Conservation (phyloP, 2,888 invertebrate genomes). For the Acleris sparsana region DNA sequence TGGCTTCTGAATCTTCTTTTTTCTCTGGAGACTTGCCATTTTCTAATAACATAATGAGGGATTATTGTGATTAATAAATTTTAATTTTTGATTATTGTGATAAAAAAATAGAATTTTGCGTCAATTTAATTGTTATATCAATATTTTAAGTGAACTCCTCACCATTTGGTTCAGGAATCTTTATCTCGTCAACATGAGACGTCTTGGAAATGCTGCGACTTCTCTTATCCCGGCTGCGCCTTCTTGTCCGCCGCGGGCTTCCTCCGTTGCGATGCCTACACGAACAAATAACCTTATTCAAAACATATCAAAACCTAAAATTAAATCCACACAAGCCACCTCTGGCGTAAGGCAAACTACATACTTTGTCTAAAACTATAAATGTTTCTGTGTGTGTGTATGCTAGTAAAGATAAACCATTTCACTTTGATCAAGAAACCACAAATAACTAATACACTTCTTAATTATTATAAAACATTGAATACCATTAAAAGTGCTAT, state of each 20-base stretch:
- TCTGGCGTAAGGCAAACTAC: too few species aligned
- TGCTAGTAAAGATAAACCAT: too few species aligned
- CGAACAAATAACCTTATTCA: neutral
- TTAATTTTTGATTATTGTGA: too few species aligned
- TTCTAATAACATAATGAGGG: slow-evolving; percentile 49
- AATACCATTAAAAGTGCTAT: too few species aligned
- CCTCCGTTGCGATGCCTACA: slow-evolving; percentile 74
- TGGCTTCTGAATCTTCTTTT: slow-evolving; percentile 65
- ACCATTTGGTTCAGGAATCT: slow-evolving; percentile 71
- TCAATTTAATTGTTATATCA: neutral
- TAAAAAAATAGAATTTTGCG: too few species aligned
- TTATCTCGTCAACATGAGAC: slow-evolving; percentile 63
- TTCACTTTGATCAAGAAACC: too few species aligned
- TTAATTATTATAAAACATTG: too few species aligned
- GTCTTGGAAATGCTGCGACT: slow-evolving; percentile 49
- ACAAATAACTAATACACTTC: too few species aligned
- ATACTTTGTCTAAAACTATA: too few species aligned
- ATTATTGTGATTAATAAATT: neutral
- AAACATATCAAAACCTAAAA: neutral
- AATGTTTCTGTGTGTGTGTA: too few species aligned
- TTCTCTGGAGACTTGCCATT: slow-evolving; percentile 77
- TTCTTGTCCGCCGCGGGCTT: slow-evolving; percentile 70
- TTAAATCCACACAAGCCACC: too few species aligned
- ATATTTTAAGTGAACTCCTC: neutral
- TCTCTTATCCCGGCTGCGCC: slow-evolving; percentile 65